These are phyloP conservation scores for Epirrita christyi DNA, from an alignment of 2,888 invertebrate genomes.

Conservation along the genomic window DNA sequence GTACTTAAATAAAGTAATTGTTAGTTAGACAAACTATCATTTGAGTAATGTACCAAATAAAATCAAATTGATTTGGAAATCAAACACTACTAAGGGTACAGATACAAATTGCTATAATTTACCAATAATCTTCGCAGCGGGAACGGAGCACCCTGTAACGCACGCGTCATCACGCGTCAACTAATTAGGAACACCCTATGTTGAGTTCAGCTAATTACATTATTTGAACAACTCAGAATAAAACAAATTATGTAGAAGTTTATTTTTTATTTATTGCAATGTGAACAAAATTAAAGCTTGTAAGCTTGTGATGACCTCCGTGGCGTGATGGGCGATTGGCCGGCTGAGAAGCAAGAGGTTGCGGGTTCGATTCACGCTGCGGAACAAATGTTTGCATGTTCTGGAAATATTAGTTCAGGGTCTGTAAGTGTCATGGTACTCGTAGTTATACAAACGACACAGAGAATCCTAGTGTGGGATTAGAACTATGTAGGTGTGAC, in stretches of 20 bases:
- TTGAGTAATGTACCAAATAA: not conserved
- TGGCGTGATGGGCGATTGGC: too few relatives aligned
- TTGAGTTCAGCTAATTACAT: not conserved
- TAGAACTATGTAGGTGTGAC: too few relatives aligned
- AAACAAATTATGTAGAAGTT: not conserved
- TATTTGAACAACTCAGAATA: not conserved
- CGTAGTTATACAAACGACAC: too few relatives aligned
- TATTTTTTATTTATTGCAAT: not conserved
- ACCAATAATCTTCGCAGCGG: conserved; percentile 41
- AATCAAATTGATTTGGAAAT: not conserved
- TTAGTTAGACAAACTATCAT: too few relatives aligned
- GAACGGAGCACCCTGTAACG: conserved; percentile 11
- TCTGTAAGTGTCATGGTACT: too few relatives aligned
- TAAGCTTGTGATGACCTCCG: too few relatives aligned
- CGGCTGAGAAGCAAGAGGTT: too few relatives aligned
- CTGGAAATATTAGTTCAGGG: too few relatives aligned
- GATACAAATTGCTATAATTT: conserved; percentile 38
- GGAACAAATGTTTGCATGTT: too few relatives aligned
- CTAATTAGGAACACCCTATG: conserved; percentile 32
- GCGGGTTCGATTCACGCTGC: too few relatives aligned
- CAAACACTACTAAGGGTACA: not conserved
- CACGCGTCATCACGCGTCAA: conserved; percentile 17
- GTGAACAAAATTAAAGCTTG: not conserved
- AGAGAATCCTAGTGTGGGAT: too few relatives aligned
- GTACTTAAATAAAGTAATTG: too few relatives aligned